These are phyloP conservation scores for Drosophila tripunctata DNA, from an alignment of 2,888 invertebrate species.

Conservation along the genomic window DNA sequence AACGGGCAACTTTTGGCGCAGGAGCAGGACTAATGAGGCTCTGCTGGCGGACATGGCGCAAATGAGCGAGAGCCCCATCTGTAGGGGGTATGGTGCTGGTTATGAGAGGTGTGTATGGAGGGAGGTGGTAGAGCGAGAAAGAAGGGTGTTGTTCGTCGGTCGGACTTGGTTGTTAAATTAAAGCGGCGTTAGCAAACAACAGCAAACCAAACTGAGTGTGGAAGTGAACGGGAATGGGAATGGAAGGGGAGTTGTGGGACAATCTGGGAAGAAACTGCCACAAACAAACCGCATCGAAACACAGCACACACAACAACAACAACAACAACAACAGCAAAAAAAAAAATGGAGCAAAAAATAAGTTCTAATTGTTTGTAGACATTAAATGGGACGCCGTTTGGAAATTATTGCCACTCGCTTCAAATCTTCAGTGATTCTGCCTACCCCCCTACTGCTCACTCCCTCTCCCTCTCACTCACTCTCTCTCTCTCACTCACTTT, in stretches of 20 bases:
- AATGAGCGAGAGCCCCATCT: conserved; percentile 45
- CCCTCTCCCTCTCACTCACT: background rate
- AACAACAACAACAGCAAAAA: too few relatives aligned
- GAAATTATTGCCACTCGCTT: conserved; percentile 72
- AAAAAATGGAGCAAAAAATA: conserved; percentile 26
- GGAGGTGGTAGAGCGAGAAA: background rate
- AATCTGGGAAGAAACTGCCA: conserved; percentile 2
- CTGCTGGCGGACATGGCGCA: conserved; percentile 57
- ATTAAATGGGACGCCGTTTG: conserved; percentile 74
- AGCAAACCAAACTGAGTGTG: background rate
- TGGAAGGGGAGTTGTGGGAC: background rate
- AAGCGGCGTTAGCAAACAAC: conserved; percentile 42
- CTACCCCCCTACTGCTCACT: background rate
- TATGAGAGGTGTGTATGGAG: background rate
- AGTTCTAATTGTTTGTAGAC: conserved; percentile 76
- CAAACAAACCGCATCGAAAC: conserved; percentile 18
- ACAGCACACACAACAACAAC: background rate
- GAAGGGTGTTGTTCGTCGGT: conserved; percentile 7
- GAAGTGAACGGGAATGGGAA: background rate
- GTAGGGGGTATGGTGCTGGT: conserved; percentile 3
- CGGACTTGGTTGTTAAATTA: conserved; percentile 42
- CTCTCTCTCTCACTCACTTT: background rate
- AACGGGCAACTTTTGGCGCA: conserved; percentile 53
- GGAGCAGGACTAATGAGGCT: conserved; percentile 64
- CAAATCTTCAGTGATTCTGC: conserved; percentile 47